A percentile compares a stretch with the other conserved stretches of the same genome.
phyloP scores from a whole-genome alignment of 2,797 vertebrate genomes.

The Pseudochirops corinnae region DNA sequence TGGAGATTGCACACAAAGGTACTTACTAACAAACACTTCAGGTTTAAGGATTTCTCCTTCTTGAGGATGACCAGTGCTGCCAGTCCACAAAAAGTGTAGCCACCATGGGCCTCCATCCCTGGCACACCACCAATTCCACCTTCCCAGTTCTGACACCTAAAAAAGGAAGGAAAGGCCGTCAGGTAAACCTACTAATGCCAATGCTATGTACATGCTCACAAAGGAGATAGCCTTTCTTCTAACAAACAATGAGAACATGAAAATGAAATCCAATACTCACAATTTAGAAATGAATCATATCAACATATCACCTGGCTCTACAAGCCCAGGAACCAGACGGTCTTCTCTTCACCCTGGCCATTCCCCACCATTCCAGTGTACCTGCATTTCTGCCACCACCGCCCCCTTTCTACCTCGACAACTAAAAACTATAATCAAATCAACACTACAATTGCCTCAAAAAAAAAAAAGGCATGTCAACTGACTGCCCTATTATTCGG shows the following conservation, averaged over 20 bases:
- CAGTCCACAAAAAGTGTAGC: constrained; percentile 96
- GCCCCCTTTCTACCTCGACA: background rate
- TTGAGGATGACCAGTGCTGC: constrained; percentile 95
- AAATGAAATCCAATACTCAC: background rate
- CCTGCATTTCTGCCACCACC: background rate
- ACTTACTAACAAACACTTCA: constrained; percentile 94
- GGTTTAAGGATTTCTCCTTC: constrained; percentile 93
- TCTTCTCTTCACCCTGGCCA: background rate
- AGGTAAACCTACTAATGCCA: background rate
- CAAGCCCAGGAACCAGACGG: background rate
- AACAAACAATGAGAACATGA: background rate
- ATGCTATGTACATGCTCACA: background rate
- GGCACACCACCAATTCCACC: constrained; percentile 96
- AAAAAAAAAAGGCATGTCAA: background rate
- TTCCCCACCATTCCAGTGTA: background rate
- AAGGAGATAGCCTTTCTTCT: background rate
- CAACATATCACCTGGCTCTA: background rate
- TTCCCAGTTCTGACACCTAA: constrained; percentile 99
- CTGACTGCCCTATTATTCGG: background rate
- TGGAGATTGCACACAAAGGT: background rate
- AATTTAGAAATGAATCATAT: background rate
- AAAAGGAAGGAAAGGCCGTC: background rate
- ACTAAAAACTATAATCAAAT: background rate
- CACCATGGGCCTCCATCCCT: constrained; percentile 95
- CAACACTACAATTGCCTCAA: background rate